Percentiles rank a stretch among this genome's conserved stretches.
Conservation (phyloP, 2,113 vertebrate species). For the Pan troglodytes region NHGRI_mPanTro3-v2.1_pri NC_072402.2:91621501-91622000, state of each 20-base stretch:
- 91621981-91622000: not conserved
- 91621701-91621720: not conserved
- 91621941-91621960: not conserved
- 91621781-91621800: not conserved
- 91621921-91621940: not conserved
- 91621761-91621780: not conserved
- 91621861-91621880: not conserved
- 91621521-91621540: slow-evolving; percentile 18
- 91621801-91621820: not conserved
- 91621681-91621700: not conserved
- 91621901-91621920: not conserved
- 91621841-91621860: not conserved
- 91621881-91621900: not conserved
- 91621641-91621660: not conserved
- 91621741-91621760: not conserved
- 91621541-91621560: not conserved
- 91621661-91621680: not conserved
- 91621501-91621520: not conserved
- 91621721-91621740: not conserved
- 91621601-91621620: slow-evolving; percentile 21
- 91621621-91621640: not conserved
- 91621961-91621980: rapidly evolving
- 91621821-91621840: not conserved
- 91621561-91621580: not conserved
- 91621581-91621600: not conserved